Evolutionary conservation across 2,888 invertebrate genomes (phyloP).

Genomic region (Heliconius hortense): DNA sequence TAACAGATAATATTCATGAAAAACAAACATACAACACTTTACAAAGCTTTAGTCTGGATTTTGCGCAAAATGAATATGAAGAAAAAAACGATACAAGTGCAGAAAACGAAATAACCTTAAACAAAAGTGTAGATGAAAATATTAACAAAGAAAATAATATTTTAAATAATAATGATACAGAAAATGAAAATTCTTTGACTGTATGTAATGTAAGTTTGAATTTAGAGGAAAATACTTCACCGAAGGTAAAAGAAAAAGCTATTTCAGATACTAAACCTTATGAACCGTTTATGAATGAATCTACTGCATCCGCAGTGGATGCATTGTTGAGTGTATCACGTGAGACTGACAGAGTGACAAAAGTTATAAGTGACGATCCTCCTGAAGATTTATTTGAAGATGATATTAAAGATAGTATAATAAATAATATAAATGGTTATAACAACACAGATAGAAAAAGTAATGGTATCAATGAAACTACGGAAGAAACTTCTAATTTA

Average conservation of each 20-base stretch:
- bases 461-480: slow-evolving; percentile 42
- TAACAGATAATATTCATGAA: slow-evolving; percentile 44
- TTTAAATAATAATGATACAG: slow-evolving; percentile 15
- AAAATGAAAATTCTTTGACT: slow-evolving; percentile 17
- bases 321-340: slow-evolving; percentile 73
- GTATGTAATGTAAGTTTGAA: slow-evolving; percentile 15
- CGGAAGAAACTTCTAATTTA: not conserved
- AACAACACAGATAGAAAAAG: slow-evolving; percentile 46
- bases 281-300: slow-evolving; percentile 65
- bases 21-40: slow-evolving; percentile 37
- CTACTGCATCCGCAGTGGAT: slow-evolving; percentile 75
- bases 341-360: slow-evolving; percentile 71
- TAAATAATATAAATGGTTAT: slow-evolving; percentile 52
- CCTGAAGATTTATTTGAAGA: slow-evolving; percentile 78
- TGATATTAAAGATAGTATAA: slow-evolving; percentile 61
- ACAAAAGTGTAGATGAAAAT: slow-evolving; percentile 21
- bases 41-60: slow-evolving; percentile 35
- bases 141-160: slow-evolving; percentile 20
- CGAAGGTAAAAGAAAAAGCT: slow-evolving; percentile 25
- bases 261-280: slow-evolving; percentile 37
- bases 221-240: slow-evolving; percentile 13
- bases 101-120: not conserved
- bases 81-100: slow-evolving; percentile 22
- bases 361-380: slow-evolving; percentile 67
- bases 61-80: slow-evolving; percentile 31